A percentile compares a stretch with the other conserved stretches of the same genome.
Evolutionary conservation across 2,888 invertebrate species (phyloP).

Genomic region (Clepsis dumicolana): DNA sequence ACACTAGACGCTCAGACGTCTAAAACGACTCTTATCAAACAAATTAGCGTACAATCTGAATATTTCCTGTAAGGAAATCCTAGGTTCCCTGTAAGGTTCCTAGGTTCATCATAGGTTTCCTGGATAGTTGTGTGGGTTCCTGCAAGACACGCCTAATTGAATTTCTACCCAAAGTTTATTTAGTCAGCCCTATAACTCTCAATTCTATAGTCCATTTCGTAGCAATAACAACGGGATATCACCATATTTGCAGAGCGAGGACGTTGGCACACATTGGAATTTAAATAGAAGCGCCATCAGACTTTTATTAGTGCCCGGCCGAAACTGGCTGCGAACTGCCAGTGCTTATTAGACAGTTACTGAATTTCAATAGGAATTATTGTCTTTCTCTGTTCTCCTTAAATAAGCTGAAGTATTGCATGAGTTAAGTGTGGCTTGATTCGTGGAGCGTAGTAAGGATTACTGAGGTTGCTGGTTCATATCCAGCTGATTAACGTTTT

Average conservation of each 20-base stretch:
- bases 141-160: neutral
- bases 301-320: conserved; percentile 56
- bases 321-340: conserved; percentile 54
- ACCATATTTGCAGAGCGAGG: conserved; percentile 13
- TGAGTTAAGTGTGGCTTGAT: no score
- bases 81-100: no score
- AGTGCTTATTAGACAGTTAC: conserved; percentile 71
- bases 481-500: no score
- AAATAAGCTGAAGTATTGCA: no score
- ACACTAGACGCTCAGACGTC: neutral
- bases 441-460: no score
- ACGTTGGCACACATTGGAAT: conserved; percentile 48
- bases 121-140: no score
- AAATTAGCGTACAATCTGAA: neutral
- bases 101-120: no score
- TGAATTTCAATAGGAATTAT: conserved; percentile 72
- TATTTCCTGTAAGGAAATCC: neutral
- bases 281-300: conserved; percentile 48
- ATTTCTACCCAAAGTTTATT: neutral
- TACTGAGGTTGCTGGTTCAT: no score
- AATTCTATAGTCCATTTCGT: neutral
- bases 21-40: neutral
- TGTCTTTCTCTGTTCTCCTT: neutral
- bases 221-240: conserved; percentile 7
- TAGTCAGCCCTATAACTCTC: neutral